These are phyloP conservation scores for Belonocnema kinseyi DNA, from an alignment of 1,140 invertebrate species.

Conservation along the genomic window DNA sequence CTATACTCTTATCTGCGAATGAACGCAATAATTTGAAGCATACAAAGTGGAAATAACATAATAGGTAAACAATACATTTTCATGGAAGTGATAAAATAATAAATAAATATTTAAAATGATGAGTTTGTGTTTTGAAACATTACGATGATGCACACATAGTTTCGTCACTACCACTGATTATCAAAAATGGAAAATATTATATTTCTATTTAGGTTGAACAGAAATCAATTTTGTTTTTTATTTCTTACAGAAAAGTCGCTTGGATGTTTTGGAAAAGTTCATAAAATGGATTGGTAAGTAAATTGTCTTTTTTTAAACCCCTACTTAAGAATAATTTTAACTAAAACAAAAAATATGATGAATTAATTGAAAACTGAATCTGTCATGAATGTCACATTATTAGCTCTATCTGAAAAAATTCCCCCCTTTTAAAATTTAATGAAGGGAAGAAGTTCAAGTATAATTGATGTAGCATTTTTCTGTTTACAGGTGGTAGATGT, in stretches of 20 bases:
- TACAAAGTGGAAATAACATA: too few relatives aligned
- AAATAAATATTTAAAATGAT: constrained; percentile 54
- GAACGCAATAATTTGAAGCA: too few relatives aligned
- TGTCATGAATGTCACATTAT: constrained; percentile 62
- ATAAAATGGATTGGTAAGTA: constrained; percentile 34
- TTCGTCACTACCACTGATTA: constrained; percentile 72
- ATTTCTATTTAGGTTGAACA: background rate
- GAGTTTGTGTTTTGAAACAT: constrained; percentile 53
- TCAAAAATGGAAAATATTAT: constrained; percentile 6
- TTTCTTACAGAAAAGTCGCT: constrained; percentile 2
- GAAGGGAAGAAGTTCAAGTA: background rate
- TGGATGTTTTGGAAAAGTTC: background rate
- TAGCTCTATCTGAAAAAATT: constrained; percentile 69
- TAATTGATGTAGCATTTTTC: background rate
- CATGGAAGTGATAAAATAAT: background rate
- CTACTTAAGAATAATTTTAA: constrained; percentile 29
- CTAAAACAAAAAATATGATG: constrained; percentile 40
- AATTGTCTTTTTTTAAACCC: constrained; percentile 6
- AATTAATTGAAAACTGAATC: constrained; percentile 51
- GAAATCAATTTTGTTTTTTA: constrained; percentile 1
- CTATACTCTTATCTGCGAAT: too few relatives aligned
- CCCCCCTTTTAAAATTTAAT: background rate
- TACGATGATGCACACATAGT: constrained; percentile 49
- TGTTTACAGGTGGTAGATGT: background rate
- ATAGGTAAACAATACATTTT: too few relatives aligned